Conservation (phyloP, 2,113 vertebrate species). For the Amblyopsis rosae region DNA sequence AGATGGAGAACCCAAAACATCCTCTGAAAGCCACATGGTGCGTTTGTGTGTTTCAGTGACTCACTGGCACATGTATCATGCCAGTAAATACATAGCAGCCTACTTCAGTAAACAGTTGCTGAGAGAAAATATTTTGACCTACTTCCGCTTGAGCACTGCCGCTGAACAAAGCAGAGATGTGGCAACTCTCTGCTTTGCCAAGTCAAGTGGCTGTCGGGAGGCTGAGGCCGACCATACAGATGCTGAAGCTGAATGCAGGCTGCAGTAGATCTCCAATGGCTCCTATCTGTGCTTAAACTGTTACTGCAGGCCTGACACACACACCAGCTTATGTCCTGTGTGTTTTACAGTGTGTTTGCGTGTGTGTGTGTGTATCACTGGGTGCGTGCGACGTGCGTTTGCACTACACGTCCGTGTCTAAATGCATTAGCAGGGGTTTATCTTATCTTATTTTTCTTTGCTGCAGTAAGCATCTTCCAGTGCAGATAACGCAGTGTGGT, state of each 20-base stretch:
- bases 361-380: background rate
- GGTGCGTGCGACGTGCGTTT: background rate
- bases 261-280: conserved; percentile 10
- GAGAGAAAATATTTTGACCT: conserved; percentile 58
- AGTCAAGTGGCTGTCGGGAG: conserved; percentile 25
- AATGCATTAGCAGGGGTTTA: conserved; percentile 17
- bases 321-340: conserved; percentile 9
- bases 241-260: conserved; percentile 25
- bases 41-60: conserved; percentile 27
- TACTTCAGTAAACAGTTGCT: conserved; percentile 46
- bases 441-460: conserved; percentile 18
- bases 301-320: conserved; percentile 18
- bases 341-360: background rate
- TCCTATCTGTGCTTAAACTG: conserved; percentile 20
- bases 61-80: conserved; percentile 35
- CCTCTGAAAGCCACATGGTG: conserved; percentile 21
- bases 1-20: conserved; percentile 61
- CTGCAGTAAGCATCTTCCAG: conserved; percentile 31
- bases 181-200: conserved; percentile 36
- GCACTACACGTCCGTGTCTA: background rate
- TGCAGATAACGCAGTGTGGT: conserved; percentile 35
- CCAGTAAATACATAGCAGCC: conserved; percentile 38
- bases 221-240: conserved; percentile 29
- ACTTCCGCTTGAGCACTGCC: conserved; percentile 38
- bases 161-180: conserved; percentile 14